Conservation (phyloP, 30 jellyfish, hydroid and myxozoan species). For the Aurelia aurita region DNA sequence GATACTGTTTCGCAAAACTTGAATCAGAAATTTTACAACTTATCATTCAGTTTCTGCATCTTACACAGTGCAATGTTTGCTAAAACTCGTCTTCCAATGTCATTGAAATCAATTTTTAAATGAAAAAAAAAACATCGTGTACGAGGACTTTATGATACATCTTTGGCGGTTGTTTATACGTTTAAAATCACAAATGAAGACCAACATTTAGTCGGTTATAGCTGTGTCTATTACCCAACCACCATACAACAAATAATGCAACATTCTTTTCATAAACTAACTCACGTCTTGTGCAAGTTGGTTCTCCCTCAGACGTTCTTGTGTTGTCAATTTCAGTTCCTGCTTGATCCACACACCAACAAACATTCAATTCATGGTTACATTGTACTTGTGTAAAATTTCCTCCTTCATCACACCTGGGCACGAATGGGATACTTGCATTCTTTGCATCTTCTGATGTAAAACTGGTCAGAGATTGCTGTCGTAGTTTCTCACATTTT, state of each 20-base stretch:
- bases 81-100: no score
- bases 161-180: no score
- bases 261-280: neutral
- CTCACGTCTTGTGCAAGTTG: slow-evolving; percentile 38
- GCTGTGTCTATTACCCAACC: no score
- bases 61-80: no score
- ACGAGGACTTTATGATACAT: no score
- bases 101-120: no score
- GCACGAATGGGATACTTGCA: slow-evolving; percentile 22
- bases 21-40: no score
- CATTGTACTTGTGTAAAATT: slow-evolving; percentile 51
- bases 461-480: neutral
- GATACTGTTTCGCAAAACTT: no score
- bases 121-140: no score
- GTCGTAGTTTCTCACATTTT: slow-evolving; percentile 33
- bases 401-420: slow-evolving; percentile 64
- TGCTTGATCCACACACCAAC: slow-evolving; percentile 46
- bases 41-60: neutral
- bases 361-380: slow-evolving; percentile 6
- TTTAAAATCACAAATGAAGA: no score
- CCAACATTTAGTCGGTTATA: no score
- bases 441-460: neutral
- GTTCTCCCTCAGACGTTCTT: neutral
- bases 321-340: slow-evolving; percentile 14
- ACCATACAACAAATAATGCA: no score